Percentiles rank a stretch among this genome's conserved stretches.
Conservation (phyloP, 2,113 vertebrate species). For the Gasterosteus nipponicus region DNA sequence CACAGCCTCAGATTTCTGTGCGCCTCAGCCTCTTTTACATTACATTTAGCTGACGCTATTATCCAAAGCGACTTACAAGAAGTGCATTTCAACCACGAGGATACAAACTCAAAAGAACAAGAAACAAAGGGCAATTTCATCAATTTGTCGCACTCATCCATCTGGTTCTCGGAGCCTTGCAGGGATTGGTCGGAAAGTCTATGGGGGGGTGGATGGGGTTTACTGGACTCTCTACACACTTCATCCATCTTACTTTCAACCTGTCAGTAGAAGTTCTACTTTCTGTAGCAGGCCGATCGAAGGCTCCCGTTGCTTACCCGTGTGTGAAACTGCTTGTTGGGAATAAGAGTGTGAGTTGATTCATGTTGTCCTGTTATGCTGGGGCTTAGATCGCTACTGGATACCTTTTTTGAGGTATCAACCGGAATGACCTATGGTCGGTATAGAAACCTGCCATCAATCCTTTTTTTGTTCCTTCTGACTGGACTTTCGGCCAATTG, state of each 20-base stretch:
- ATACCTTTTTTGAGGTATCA: not conserved
- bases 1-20: not conserved
- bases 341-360: not conserved
- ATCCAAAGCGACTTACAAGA: too few species aligned
- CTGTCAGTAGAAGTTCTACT: conserved; percentile 34
- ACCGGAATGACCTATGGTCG: not conserved
- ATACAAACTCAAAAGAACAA: too few species aligned
- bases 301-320: not conserved
- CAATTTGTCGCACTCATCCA: conserved; percentile 30
- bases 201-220: not conserved
- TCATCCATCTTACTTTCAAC: conserved; percentile 27
- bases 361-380: not conserved
- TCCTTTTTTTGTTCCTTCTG: not conserved
- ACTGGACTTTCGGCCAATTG: too few species aligned
- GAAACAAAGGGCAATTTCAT: too few species aligned
- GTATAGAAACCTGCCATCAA: not conserved
- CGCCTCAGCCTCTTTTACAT: not conserved
- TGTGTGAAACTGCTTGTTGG: conserved; percentile 5
- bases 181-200: conserved; percentile 7
- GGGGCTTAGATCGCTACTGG: not conserved
- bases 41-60: too few species aligned
- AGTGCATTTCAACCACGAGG: too few species aligned
- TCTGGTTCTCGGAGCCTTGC: conserved; percentile 13
- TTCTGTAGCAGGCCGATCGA: conserved; percentile 10
- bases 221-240: conserved; percentile 15